These are phyloP conservation scores for Batillaria attramentaria DNA, from an alignment of 1,140 invertebrate species.

Conservation along the genomic window DNA sequence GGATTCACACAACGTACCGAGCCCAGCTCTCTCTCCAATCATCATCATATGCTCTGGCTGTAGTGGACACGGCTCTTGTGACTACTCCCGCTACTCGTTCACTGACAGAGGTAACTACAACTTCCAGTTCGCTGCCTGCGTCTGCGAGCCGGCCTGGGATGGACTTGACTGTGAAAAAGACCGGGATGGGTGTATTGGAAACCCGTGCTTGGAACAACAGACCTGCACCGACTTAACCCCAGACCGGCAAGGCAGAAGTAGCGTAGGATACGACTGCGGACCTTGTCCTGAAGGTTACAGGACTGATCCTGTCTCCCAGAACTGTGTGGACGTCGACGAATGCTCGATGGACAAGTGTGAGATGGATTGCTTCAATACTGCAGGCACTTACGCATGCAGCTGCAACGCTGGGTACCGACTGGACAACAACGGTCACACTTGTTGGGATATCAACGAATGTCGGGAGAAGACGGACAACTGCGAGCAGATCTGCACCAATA, in stretches of 20 bases:
- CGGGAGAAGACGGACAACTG: constrained; percentile 63
- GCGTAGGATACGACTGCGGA: constrained; percentile 14
- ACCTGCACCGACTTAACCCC: constrained; percentile 30
- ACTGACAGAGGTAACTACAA: no score
- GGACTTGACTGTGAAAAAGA: constrained; percentile 22
- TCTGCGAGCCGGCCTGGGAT: background rate
- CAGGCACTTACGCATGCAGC: no score
- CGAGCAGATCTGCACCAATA: constrained; percentile 62
- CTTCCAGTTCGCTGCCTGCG: background rate
- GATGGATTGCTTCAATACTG: constrained; percentile 1
- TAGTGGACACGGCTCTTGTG: no score
- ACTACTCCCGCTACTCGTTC: no score
- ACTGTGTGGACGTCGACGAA: background rate
- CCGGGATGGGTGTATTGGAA: constrained; percentile 21
- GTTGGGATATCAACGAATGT: constrained; percentile 67
- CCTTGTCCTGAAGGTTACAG: background rate
- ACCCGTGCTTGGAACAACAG: constrained; percentile 24
- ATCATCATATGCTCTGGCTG: no score
- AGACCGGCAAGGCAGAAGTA: constrained; percentile 5
- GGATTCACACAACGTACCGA: no score
- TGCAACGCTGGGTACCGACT: background rate
- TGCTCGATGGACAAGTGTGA: constrained; percentile 7
- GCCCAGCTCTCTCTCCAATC: no score
- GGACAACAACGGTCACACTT: background rate
- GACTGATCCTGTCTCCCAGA: background rate